Conservation (phyloP, 2,888 invertebrate species). For the Ceriagrion tenellum region DNA sequence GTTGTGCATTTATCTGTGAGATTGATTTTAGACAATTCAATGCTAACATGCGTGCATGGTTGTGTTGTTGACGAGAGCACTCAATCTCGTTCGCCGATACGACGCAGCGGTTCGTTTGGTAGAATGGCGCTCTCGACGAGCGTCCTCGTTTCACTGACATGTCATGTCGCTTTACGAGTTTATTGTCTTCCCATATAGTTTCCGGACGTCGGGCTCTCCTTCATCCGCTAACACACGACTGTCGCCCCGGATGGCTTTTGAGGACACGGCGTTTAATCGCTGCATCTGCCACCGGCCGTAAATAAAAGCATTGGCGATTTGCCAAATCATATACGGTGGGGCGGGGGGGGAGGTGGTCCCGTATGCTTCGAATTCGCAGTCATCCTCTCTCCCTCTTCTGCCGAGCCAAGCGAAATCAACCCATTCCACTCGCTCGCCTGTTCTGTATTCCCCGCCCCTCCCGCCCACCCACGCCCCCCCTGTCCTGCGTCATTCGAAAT, state of each 20-base stretch:
- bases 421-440: no score
- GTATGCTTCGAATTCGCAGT: not conserved
- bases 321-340: slow-evolving; percentile 13
- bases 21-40: not conserved
- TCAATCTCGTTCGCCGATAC: not conserved
- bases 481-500: no score
- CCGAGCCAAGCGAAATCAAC: not conserved
- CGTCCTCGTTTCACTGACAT: not conserved
- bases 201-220: not conserved
- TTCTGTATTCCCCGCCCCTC: no score
- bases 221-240: not conserved
- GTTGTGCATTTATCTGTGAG: no score
- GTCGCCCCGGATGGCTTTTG: not conserved
- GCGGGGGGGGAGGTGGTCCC: not conserved
- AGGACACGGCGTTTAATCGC: slow-evolving; percentile 46
- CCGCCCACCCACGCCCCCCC: no score
- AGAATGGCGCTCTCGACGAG: not conserved
- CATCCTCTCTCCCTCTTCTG: not conserved
- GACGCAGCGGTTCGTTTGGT: not conserved
- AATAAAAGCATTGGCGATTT: slow-evolving; percentile 46
- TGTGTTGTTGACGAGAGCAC: not conserved
- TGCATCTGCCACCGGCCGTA: slow-evolving; percentile 60
- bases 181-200: not conserved
- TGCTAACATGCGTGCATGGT: not conserved
- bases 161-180: not conserved